Percentiles rank a stretch among this genome's conserved stretches.
phyloP scores from a whole-genome alignment of 1,140 invertebrate species.

The Anastrepha ludens region DNA sequence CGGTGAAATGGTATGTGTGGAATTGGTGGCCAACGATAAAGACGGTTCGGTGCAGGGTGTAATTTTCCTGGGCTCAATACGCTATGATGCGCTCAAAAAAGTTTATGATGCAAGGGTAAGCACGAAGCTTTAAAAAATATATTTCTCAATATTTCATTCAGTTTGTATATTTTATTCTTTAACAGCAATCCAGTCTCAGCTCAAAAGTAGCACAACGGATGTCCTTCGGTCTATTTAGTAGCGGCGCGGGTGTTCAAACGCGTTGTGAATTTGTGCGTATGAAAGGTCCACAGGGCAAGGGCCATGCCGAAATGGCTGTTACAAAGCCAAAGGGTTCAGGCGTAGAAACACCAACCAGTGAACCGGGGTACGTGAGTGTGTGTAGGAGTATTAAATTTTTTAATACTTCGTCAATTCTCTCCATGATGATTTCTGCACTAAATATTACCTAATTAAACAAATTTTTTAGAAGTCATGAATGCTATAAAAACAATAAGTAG shows the following conservation, averaged over 20 bases:
- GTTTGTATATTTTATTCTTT: constrained; percentile 56
- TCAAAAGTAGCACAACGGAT: constrained; percentile 96
- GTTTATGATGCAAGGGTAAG: constrained; percentile 96
- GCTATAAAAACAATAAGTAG: too few relatives aligned
- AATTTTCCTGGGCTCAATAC: constrained; percentile 96
- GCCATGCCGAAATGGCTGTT: constrained; percentile 98
- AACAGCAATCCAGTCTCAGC: constrained; percentile 90
- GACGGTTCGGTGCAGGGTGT: constrained; percentile 90
- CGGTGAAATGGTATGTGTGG: constrained; percentile 99
- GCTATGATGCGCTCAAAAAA: constrained; percentile 96
- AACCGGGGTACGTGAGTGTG: constrained; percentile 79
- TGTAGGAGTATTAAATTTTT: too few relatives aligned
- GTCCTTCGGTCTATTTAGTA: constrained; percentile 93
- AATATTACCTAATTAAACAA: too few relatives aligned
- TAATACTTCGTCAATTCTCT: too few relatives aligned
- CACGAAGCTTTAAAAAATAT: constrained; percentile 55
- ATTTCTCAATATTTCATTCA: constrained; percentile 53
- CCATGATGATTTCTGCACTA: too few relatives aligned
- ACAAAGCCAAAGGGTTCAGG: constrained; percentile 92
- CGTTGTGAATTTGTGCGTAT: constrained; percentile 98
- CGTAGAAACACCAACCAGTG: constrained; percentile 95
- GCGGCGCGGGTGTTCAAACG: constrained; percentile 80
- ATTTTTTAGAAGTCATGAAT: too few relatives aligned
- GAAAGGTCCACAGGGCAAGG: constrained; percentile 97
- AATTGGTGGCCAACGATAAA: constrained; percentile 93